Evolutionary conservation across 2,113 vertebrate genomes (phyloP).

Genomic region (Hymenochirus boettgeri): DNA sequence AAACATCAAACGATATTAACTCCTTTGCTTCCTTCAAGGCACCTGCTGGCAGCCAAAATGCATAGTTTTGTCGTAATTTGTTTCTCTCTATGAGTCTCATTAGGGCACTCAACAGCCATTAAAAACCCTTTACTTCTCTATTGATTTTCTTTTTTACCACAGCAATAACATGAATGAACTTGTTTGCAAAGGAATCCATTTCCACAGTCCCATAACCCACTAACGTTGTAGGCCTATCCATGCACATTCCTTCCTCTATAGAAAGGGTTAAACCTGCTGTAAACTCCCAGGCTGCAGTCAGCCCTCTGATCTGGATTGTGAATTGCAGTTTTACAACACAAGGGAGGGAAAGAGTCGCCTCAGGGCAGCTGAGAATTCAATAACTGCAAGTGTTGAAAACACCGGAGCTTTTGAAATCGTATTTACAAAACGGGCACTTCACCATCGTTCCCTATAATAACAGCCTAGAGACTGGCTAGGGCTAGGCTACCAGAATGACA

Average conservation of each 20-base stretch:
- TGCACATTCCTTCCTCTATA: constrained; percentile 26
- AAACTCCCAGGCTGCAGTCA: constrained; percentile 13
- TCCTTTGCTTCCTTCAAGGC: constrained; percentile 16
- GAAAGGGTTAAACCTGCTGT: constrained; percentile 13
- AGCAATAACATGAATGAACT: constrained; percentile 31
- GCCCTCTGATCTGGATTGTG: constrained; percentile 5
- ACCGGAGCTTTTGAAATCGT: constrained; percentile 43
- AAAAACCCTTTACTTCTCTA: constrained; percentile 24
- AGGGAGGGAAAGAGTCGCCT: constrained; percentile 22
- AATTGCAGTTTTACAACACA: constrained; percentile 28
- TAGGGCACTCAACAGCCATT: constrained; percentile 20
- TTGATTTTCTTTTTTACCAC: constrained; percentile 12
- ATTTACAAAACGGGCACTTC: constrained; percentile 19
- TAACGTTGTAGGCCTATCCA: constrained; percentile 16
- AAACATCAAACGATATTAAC: constrained; percentile 21
- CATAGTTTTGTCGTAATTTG: constrained; percentile 30
- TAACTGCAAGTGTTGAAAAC: constrained; percentile 47
- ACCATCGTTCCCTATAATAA: constrained; percentile 29
- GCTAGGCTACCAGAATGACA: constrained; percentile 1
- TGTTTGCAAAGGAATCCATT: constrained; percentile 35
- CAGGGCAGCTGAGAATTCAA: constrained; percentile 47
- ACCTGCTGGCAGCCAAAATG: constrained; percentile 28
- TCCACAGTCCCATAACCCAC: constrained; percentile 11
- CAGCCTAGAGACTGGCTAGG: constrained; percentile 5
- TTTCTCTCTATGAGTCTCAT: constrained; percentile 23